Evolutionary conservation across 2,797 vertebrate genomes (phyloP).

Genomic region (Takifugu rubripes): DNA sequence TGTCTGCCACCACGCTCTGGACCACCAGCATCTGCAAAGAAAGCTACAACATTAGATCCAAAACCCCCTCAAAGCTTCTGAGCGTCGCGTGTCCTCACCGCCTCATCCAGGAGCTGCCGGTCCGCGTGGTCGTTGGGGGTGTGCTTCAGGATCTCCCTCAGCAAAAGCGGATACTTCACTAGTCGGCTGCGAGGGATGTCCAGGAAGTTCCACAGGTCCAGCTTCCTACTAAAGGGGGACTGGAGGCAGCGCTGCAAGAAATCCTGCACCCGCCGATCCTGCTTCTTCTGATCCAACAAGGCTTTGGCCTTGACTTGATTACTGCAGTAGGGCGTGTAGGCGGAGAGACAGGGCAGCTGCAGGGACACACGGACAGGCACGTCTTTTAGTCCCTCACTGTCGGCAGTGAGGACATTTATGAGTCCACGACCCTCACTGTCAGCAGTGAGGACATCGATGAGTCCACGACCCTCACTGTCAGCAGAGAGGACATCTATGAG

Average conservation of each 20-base stretch:
- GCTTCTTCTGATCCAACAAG: slow-evolving; percentile 90
- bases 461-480: too few species aligned
- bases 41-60: slow-evolving; percentile 3
- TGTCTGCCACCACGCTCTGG: slow-evolving; percentile 91
- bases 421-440: too few species aligned
- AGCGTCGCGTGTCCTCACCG: slow-evolving; percentile 80
- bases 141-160: slow-evolving; percentile 89
- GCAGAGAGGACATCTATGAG: too few species aligned
- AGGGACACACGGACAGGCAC: slow-evolving; percentile 20
- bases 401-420: too few species aligned
- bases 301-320: slow-evolving; percentile 92
- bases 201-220: slow-evolving; percentile 94
- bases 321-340: slow-evolving; percentile 91
- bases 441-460: too few species aligned
- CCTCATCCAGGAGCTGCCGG: slow-evolving; percentile 87
- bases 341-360: slow-evolving; percentile 87
- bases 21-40: slow-evolving; percentile 87
- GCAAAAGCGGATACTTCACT: slow-evolving; percentile 90
- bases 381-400: too few species aligned
- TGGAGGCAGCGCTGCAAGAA: slow-evolving; percentile 92
- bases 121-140: slow-evolving; percentile 88
- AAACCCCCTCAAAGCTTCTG: too few species aligned
- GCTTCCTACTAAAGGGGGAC: slow-evolving; percentile 92
- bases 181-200: slow-evolving; percentile 91
- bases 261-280: slow-evolving; percentile 88